Base-by-base conservation (phyloP, 2,113 vertebrate species). In the Lepisosteus oculatus region DNA sequence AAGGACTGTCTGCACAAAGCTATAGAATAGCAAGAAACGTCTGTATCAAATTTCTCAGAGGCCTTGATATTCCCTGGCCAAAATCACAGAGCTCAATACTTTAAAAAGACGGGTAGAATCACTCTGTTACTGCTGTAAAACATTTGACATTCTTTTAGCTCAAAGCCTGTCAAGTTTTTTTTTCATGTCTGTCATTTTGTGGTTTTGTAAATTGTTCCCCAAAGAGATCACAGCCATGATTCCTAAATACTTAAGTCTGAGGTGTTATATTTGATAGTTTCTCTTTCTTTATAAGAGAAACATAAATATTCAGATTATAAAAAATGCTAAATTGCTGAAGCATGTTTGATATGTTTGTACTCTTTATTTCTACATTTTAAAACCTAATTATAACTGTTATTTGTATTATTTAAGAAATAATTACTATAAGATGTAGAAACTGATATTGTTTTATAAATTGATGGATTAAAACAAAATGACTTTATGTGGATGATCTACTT, bases 181-280 rank as follows among this genome's bases (percentile, higher is more conserved):
- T 81, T 74, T 77, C 75, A 62, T 64, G 81, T 78, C 77, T 80
- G 66, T 72, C 65, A 63, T 74, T 77, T 68, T 84, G 68, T 76
- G 75, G 81, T 83, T 74, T 81, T 77, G 80, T 80, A 81, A 84
- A 83, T 74, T 55, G 59, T 72, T 88, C 78, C 77, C 81, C 73
- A 44, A 85, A 87, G 79, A 92, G 91, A 84, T 87, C 77, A 74
- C 75, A 80, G 76, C 78, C 70, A 72, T 77, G 71, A 80, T 79
- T 83, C 74, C 83, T 67, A 65, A 59, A 59, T n/a, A 12, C 56
- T 59, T 59, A 59, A 59, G 3, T n/a, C 7, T 59, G 11, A 4
- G 1, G 56, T 59, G 13, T 12, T 14, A n/a, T 59, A 59, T 59
- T 13, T 66, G 17, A 45, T 51, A 67, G 73, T 78, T 71, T 75